Percentiles rank a stretch among this genome's conserved stretches.
These are phyloP conservation scores for Lontra canadensis DNA, from an alignment of 2,113 vertebrate genomes.

Conservation along the genomic window DNA sequence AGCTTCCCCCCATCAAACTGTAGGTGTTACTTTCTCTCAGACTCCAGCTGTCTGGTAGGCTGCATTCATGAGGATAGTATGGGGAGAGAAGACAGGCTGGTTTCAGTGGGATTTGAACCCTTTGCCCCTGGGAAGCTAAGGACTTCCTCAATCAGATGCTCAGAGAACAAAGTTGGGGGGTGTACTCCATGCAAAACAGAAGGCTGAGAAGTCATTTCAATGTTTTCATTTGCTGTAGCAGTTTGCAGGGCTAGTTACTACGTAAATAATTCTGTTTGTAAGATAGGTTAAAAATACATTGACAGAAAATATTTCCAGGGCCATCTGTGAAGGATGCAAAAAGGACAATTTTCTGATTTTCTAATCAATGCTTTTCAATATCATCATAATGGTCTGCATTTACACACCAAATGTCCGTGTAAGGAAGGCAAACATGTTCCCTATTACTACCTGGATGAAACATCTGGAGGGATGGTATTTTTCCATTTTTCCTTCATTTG, in stretches of 20 bases:
- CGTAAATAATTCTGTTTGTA: neutral
- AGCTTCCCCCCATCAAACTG: neutral
- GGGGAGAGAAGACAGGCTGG: neutral
- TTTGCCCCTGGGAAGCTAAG: neutral
- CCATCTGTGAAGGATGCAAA: neutral
- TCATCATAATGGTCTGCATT: neutral
- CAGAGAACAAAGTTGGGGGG: neutral
- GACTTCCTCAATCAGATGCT: neutral
- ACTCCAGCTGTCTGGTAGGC: neutral
- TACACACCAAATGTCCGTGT: accelerated
- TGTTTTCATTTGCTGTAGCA: neutral
- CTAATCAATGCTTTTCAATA: neutral
- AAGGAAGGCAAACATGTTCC: neutral
- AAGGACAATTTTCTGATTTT: neutral
- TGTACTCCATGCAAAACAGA: neutral
- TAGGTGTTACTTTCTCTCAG: neutral
- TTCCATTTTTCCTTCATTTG: neutral
- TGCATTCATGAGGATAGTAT: neutral
- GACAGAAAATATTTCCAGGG: neutral
- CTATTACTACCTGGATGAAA: neutral
- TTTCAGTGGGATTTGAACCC: neutral
- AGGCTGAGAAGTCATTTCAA: neutral
- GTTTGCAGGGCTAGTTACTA: neutral
- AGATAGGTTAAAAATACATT: neutral
- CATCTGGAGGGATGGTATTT: neutral